phyloP scores from a whole-genome alignment of 1,140 invertebrate genomes.

The Acyrthosiphon pisum region DNA sequence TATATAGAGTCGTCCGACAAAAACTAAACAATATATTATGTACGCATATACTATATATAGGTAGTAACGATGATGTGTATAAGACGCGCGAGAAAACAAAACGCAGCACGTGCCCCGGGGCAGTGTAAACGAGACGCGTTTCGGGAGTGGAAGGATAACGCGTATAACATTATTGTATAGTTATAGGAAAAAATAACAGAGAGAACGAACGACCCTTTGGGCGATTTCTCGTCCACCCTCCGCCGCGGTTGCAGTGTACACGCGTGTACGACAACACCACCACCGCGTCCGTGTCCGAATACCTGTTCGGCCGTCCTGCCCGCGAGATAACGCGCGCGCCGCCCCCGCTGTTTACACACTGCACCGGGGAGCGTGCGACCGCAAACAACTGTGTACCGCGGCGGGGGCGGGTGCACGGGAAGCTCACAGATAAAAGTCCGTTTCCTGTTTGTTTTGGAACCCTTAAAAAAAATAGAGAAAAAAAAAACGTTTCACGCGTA shows the following conservation, averaged over 20 bases:
- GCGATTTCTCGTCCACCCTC: background rate
- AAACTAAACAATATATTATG: background rate
- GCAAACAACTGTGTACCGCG: constrained; percentile 11
- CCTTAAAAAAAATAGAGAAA: background rate
- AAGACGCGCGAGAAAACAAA: constrained; percentile 5
- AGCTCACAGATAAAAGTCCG: constrained; percentile 30
- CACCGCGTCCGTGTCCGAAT: background rate
- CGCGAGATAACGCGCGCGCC: background rate
- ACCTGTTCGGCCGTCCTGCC: constrained; percentile 7
- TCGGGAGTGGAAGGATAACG: background rate
- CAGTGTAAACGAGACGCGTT: constrained; percentile 1
- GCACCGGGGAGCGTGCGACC: constrained; percentile 17
- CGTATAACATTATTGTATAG: background rate
- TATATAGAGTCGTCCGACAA: background rate
- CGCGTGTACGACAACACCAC: background rate
- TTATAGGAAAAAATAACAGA: background rate
- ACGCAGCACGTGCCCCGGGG: background rate
- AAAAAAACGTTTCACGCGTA: background rate
- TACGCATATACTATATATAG: background rate
- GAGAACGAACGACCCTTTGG: background rate
- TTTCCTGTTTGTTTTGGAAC: constrained; percentile 42
- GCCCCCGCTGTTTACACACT: background rate
- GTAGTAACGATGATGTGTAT: background rate
- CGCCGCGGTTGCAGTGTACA: background rate
- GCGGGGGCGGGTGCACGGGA: background rate